Percentiles rank a stretch among this genome's conserved stretches.
These are phyloP conservation scores for Macrocentrus cingulum DNA, from an alignment of 1,140 invertebrate species.

Conservation along the genomic window DNA sequence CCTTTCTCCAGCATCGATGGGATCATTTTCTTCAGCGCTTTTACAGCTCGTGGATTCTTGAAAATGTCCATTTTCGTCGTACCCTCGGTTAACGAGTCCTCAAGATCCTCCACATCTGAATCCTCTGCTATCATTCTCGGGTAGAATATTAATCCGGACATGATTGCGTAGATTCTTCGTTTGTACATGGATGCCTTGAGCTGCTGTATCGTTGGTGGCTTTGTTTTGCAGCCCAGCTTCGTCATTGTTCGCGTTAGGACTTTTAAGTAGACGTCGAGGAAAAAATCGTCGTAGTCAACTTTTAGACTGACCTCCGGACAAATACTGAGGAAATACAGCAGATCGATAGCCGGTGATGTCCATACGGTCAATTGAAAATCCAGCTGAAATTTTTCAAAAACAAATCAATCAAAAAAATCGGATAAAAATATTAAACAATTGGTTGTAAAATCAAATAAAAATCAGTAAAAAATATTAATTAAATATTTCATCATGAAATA, in stretches of 20 bases:
- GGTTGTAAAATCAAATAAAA: no score
- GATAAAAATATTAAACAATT: neutral
- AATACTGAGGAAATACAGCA: constrained; percentile 54
- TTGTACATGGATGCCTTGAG: constrained; percentile 32
- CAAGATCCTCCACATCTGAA: constrained; percentile 29
- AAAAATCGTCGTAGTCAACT: constrained; percentile 30
- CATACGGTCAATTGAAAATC: constrained; percentile 56
- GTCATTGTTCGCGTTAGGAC: constrained; percentile 28
- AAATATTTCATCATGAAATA: no score
- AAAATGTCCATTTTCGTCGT: constrained; percentile 33
- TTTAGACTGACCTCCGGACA: constrained; percentile 39
- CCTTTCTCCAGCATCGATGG: constrained; percentile 30
- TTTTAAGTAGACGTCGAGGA: constrained; percentile 31
- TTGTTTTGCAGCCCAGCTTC: constrained; percentile 25
- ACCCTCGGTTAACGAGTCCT: constrained; percentile 8
- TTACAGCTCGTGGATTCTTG: constrained; percentile 29
- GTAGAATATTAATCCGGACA: constrained; percentile 30
- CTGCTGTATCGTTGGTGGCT: constrained; percentile 30
- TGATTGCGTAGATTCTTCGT: constrained; percentile 30
- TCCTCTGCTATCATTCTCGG: constrained; percentile 35
- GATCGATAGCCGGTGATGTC: constrained; percentile 54
- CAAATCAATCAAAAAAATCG: neutral
- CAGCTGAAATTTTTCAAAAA: constrained; percentile 41
- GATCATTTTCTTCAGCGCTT: constrained; percentile 29
- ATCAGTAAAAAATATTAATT: no score